These are phyloP conservation scores for Rapana venosa DNA, from an alignment of 2,888 invertebrate species.

Conservation along the genomic window DNA sequence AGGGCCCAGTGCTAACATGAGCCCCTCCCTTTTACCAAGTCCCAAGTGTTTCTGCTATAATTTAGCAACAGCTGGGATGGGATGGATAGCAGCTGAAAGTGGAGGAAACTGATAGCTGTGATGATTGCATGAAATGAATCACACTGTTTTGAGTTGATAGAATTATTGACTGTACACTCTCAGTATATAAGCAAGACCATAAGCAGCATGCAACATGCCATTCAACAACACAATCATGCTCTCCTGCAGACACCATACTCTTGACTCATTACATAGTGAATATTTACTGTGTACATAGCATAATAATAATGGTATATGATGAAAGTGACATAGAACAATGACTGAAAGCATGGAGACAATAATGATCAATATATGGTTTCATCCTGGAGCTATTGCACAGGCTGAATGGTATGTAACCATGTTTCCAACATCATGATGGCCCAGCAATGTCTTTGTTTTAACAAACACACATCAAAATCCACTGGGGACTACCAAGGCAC, in stretches of 20 bases:
- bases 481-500: constrained; percentile 25
- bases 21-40: too few species aligned
- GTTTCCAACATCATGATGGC: background rate
- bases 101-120: too few species aligned
- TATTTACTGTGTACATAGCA: constrained; percentile 29
- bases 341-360: constrained; percentile 23
- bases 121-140: too few species aligned
- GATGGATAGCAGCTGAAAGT: too few species aligned
- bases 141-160: too few species aligned
- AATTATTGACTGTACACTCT: too few species aligned
- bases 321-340: background rate
- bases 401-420: background rate
- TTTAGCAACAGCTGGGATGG: too few species aligned
- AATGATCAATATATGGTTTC: background rate
- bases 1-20: too few species aligned
- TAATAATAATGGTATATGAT: background rate
- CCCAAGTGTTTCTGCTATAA: too few species aligned
- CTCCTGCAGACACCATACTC: background rate
- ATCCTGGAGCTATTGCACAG: constrained; percentile 34
- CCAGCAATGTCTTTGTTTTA: background rate
- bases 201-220: background rate
- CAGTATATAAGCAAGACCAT: too few species aligned
- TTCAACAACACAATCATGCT: background rate
- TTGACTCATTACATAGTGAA: background rate
- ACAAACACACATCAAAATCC: background rate